A percentile compares a stretch with the other conserved stretches of the same genome.
These are phyloP conservation scores for Dipodomys stephensi DNA, from an alignment of 2,113 vertebrate species.

Conservation along the genomic window DNA sequence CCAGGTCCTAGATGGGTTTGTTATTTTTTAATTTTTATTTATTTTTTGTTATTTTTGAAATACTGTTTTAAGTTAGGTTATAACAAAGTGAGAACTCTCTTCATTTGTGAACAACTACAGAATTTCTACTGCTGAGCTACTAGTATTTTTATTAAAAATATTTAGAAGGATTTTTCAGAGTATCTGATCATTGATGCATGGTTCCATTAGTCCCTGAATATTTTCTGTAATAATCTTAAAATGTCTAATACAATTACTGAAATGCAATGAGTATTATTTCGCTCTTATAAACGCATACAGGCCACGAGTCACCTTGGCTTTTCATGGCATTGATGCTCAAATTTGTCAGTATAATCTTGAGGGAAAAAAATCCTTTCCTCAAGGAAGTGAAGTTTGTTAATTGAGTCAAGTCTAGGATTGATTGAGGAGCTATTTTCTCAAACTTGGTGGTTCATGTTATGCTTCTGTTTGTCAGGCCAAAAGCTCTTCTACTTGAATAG, in stretches of 20 bases:
- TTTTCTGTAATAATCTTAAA: slow-evolving; percentile 26
- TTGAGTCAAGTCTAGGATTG: background rate
- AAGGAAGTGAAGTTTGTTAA: background rate
- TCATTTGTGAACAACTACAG: slow-evolving; percentile 2
- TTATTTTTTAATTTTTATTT: background rate
- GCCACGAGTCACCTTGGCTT: background rate
- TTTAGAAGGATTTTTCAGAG: background rate
- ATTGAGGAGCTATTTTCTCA: background rate
- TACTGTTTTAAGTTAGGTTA: slow-evolving; percentile 1
- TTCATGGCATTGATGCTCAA: background rate
- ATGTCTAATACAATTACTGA: background rate
- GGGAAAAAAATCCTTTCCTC: too few relatives aligned
- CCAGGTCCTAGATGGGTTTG: background rate
- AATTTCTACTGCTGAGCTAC: background rate
- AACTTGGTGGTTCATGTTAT: background rate
- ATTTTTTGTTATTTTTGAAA: slow-evolving; percentile 31
- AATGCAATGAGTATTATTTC: background rate
- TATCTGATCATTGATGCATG: background rate
- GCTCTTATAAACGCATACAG: background rate
- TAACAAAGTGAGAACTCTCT: slow-evolving; percentile 27
- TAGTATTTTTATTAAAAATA: background rate
- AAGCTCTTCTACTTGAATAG: background rate
- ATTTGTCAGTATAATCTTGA: background rate
- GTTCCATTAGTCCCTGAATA: background rate
- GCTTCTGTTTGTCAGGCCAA: background rate